Evolutionary conservation across 2,888 invertebrate species (phyloP), one percentile per base, ranked within the genome.

Genomic region (Microplitis deprimator): DNA sequence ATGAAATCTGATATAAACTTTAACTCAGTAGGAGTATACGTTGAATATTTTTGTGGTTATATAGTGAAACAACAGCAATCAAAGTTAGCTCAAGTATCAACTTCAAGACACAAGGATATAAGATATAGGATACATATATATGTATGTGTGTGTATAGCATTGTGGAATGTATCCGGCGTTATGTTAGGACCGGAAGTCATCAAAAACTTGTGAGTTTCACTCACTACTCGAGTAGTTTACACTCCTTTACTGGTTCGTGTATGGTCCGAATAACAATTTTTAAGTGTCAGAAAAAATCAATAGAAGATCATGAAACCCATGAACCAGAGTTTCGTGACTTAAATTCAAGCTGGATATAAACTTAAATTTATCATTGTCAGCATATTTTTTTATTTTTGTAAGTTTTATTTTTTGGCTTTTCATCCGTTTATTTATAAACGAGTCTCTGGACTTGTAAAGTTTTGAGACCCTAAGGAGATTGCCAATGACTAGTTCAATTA

Each of bases 131-230:
- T 29, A 29, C 29, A 29, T 29, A 59, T 16, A 67, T 38, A 71
- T 67, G 74, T 74, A 64, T 39, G 65, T 38, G 41, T 71, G 61
- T 17, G 41, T 17, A 61, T n/a, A n/a, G 50, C 5, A 68, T 64
- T 73, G 64, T 73, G 50, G 13, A 6, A 61, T 7, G 73, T 61
- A 67, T 40, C n/a, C 13, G 59, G 73, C 68, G 62, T 69, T 60
- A 68, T 77, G 62, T 64, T 62, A 68, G 76, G 68, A 76, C 75
- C 83, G 83, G 82, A 84, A 85, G 84, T 85, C 84, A 82, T 85
- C 84, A 83, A 83, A 83, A 84, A 85, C 82, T 85, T 85, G 81
- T 10, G 40, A 72, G 72, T 72, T 62, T 40, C 16, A 72, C 20
- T 72, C 50, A 50, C 8, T 38, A 64, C 6, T 72, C 29, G 17